Evolutionary conservation across 2,113 vertebrate species (phyloP), one percentile per base, ranked within the genome.

Genomic region (Oxyura jamaicensis): DNA sequence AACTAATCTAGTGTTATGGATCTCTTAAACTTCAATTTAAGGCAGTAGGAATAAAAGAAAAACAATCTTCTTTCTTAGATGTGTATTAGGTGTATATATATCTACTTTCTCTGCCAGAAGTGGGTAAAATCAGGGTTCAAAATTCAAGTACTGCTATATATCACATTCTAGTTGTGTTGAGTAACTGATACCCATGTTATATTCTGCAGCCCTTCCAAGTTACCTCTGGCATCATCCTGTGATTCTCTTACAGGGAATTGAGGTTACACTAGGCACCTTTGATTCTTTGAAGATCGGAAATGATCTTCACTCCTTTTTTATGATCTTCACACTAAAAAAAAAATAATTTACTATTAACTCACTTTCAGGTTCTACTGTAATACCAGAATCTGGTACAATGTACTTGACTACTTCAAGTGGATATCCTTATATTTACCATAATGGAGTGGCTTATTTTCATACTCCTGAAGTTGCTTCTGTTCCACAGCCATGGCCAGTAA

Each of bases 361-460:
- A 69, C 22, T 46, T 97, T 72, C 92, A 97, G 95, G 97, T 94
- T 96, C 97, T 50, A 86, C 97, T 94, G 69, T 98, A 93, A 97
- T 97, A 86, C 96, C 97, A 88, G 98, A 98, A 89, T 94, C 97
- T 85, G 97, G 98, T 90, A 96, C 98, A 44, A 97, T 98, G 97
- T 98, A 98, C 94, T 91, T 99, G 44, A 99, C 98, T 36, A 99
- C 98, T 71, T 97, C 98, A 21, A 98, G 98, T 67, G 98, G 98
- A 14, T 98, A 97, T 91, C 98, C 99, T 19, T 99, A 99, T 56
- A 97, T 98, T 91, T 99, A 98, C 86, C 98, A 98, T 95, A 99
- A 99, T 53, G 99, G 98, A 65, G 97, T 99, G 95, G 98, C 98
- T 90, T 99, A 99, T 94, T 99, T 99, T 97, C 98, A 98, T 90